Conservation (phyloP, 2,888 invertebrate species). For the Periphyllus acericola region DNA sequence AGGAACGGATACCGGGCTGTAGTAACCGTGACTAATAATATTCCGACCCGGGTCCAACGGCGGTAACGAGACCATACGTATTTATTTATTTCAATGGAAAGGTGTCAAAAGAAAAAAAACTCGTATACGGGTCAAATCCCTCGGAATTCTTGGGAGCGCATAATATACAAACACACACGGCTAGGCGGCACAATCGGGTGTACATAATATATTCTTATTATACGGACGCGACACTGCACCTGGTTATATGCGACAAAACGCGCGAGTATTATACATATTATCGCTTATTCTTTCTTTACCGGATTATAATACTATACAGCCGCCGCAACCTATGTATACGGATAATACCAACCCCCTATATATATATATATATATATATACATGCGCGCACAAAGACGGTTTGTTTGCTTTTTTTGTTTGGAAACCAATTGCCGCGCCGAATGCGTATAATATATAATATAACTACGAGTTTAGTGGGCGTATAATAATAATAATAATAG, state of each 20-base stretch:
- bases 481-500: conserved; percentile 19
- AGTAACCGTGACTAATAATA: conserved; percentile 59
- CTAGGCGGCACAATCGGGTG: background rate
- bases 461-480: conserved; percentile 51
- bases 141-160: conserved; percentile 36
- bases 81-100: conserved; percentile 49
- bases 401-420: conserved; percentile 50
- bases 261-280: background rate
- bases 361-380: too few relatives aligned
- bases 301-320: conserved; percentile 25
- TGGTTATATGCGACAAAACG: conserved; percentile 27
- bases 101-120: conserved; percentile 38
- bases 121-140: conserved; percentile 49
- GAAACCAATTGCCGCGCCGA: conserved; percentile 49
- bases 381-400: conserved; percentile 13
- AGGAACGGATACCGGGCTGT: conserved; percentile 33
- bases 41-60: conserved; percentile 18
- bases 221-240: conserved; percentile 28
- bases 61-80: conserved; percentile 50
- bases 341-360: too few relatives aligned
- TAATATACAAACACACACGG: background rate
- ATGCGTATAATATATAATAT: background rate
- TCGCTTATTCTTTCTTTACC: background rate
- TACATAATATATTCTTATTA: conserved; percentile 24
- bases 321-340: background rate